Evolutionary conservation across 2,797 vertebrate species (phyloP).

Genomic region (Poecilia velifera): DNA sequence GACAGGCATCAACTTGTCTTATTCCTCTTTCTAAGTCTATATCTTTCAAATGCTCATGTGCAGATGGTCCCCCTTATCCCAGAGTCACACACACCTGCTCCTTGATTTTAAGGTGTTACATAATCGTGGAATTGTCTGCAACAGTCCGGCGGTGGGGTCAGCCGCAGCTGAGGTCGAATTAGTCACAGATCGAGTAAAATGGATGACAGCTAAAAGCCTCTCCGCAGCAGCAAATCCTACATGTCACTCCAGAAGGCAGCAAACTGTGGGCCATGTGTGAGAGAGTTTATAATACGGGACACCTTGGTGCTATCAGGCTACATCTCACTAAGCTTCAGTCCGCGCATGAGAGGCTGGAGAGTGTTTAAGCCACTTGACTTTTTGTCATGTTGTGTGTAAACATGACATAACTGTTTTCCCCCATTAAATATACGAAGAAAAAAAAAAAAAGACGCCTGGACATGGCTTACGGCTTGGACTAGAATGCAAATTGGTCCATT

Average conservation of each 20-base stretch:
- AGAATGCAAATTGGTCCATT: slow-evolving; percentile 23
- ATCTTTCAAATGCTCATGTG: slow-evolving; percentile 15
- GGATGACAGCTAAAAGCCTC: slow-evolving; percentile 46
- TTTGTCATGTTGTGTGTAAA: background rate
- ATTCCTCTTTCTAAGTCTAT: slow-evolving; percentile 8
- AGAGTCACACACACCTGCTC: slow-evolving; percentile 3
- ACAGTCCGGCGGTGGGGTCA: slow-evolving; percentile 41
- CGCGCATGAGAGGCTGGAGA: slow-evolving; percentile 50
- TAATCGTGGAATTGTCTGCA: slow-evolving; percentile 34
- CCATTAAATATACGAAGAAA: background rate
- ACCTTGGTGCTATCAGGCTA: slow-evolving; percentile 67
- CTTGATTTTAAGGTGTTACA: slow-evolving; percentile 4
- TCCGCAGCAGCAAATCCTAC: slow-evolving; percentile 65
- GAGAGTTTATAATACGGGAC: slow-evolving; percentile 74
- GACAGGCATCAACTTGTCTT: slow-evolving; percentile 9
- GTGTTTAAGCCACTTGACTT: slow-evolving; percentile 54
- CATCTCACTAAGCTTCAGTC: slow-evolving; percentile 60
- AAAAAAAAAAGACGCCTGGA: background rate
- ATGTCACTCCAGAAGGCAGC: slow-evolving; percentile 50
- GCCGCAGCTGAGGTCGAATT: slow-evolving; percentile 39
- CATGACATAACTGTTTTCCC: background rate
- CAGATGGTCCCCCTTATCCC: slow-evolving; percentile 30
- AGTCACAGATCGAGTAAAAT: slow-evolving; percentile 41
- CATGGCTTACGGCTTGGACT: slow-evolving; percentile 15
- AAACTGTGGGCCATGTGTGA: slow-evolving; percentile 56